These are phyloP conservation scores for Peromyscus maniculatus DNA, from an alignment of 2,113 vertebrate species.

Conservation along the genomic window DNA sequence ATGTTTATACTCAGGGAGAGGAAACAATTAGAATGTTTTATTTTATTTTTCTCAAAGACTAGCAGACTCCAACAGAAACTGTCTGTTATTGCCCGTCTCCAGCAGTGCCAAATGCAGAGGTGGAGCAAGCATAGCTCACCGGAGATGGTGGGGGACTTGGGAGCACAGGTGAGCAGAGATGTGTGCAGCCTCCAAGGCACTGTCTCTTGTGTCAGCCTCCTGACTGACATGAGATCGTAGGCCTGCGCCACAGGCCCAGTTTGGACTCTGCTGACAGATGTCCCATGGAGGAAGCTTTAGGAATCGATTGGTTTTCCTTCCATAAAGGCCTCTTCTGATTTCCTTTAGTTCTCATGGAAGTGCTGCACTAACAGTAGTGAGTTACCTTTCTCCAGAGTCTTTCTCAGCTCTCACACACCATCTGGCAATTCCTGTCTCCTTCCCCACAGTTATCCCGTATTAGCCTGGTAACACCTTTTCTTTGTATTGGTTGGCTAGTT, in stretches of 20 bases:
- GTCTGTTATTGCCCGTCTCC: background rate
- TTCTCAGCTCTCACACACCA: background rate
- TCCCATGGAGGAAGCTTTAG: background rate
- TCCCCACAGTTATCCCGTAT: background rate
- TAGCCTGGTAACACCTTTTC: background rate
- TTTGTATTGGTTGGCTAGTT: slow-evolving; percentile 13
- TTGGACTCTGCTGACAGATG: background rate
- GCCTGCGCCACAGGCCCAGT: background rate
- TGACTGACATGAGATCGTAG: background rate
- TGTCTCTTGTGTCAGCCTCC: background rate
- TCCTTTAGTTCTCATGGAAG: slow-evolving; percentile 6
- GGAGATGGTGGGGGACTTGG: background rate
- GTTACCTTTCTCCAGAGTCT: background rate
- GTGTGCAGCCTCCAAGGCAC: too few species aligned
- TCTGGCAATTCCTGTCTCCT: background rate
- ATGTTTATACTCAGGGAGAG: slow-evolving; percentile 61
- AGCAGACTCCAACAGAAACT: slow-evolving; percentile 21
- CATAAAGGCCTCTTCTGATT: background rate
- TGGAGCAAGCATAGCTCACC: background rate
- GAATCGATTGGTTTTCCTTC: background rate
- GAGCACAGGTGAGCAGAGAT: background rate
- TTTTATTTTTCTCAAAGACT: slow-evolving; percentile 24
- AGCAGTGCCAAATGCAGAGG: background rate
- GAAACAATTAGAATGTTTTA: slow-evolving; percentile 57
- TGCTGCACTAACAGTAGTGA: background rate